Evolutionary conservation across 2,113 vertebrate genomes (phyloP), one percentile per base, ranked within the genome.

Genomic region (Corythaixoides concolor): DNA sequence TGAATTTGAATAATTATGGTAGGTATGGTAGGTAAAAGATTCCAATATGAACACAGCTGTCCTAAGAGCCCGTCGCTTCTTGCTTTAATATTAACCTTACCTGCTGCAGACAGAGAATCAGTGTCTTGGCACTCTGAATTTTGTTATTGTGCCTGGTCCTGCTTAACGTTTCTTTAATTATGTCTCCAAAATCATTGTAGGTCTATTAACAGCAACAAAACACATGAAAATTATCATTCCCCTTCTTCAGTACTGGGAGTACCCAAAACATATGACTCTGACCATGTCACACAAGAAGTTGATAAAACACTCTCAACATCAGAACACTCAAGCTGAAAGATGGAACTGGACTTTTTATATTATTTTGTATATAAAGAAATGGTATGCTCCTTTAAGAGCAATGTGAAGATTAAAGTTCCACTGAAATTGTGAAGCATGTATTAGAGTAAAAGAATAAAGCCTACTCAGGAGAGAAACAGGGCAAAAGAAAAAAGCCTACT

Each of bases 91-190:
- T 87, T 97, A 98, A 50, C 30, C 96, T 97, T 98, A 99, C 99
- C 99, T 99, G 98, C 97, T 99, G 98, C 96, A 99, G 96, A 91
- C 98, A 98, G 55, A 99, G 98, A 88, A 98, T 97, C 94, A 99
- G 93, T 2, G 98, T 98, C 67, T 98, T 98, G 70, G 99, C 96
- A 22, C 98, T 98, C 95, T 98, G 98, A 12, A 99, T 98, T 97
- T 98, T 99, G 96, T 99, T 98, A 33, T 90, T 98, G 90, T 98
- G 98, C 87, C 99, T 97, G 4, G 96, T 99, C 96, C 98, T 96
- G 97, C 97, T 98, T 91, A 99, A 90, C 0, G 95, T 99, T 97
- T 99, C 99, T 95, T 99, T 99, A 97, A 99, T 99, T 97, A 99
- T 99, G 97, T 99, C 99, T 41, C 99, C 99, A 90, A 99, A 99